These are phyloP conservation scores for Xanthia togata DNA, from an alignment of 2,888 invertebrate species.

Conservation along the genomic window DNA sequence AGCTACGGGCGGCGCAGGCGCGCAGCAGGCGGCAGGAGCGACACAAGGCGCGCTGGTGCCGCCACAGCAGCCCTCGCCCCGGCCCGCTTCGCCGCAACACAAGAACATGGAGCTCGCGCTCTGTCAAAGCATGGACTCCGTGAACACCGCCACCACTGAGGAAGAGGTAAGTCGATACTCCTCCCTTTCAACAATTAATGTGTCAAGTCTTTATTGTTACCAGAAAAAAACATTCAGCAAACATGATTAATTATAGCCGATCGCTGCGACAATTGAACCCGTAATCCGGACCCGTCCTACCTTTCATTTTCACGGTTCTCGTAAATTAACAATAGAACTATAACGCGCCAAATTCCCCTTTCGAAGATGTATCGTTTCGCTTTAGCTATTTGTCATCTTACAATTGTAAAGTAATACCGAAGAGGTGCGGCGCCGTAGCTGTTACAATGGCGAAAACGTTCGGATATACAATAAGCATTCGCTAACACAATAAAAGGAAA, in stretches of 20 bases:
- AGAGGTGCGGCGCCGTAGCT: slow-evolving; percentile 76
- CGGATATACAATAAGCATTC: slow-evolving; percentile 86
- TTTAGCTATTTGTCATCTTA: slow-evolving; percentile 85
- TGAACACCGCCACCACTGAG: slow-evolving; percentile 98
- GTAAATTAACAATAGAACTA: slow-evolving; percentile 75
- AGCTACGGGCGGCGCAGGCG: slow-evolving; percentile 83
- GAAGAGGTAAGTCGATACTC: slow-evolving; percentile 96
- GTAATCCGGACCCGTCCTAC: slow-evolving; percentile 62
- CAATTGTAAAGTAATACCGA: slow-evolving; percentile 82
- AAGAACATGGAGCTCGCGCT: slow-evolving; percentile 93
- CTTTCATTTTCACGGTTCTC: slow-evolving; percentile 62
- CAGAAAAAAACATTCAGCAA: slow-evolving; percentile 23
- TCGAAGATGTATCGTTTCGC: slow-evolving; percentile 80
- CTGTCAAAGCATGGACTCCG: slow-evolving; percentile 99
- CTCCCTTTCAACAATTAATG: not conserved
- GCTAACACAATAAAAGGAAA: slow-evolving; percentile 87
- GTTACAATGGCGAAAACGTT: slow-evolving; percentile 84
- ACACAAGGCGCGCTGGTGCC: slow-evolving; percentile 86
- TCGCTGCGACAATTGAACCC: slow-evolving; percentile 55
- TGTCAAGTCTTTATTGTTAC: slow-evolving; percentile 2
- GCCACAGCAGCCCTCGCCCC: slow-evolving; percentile 87
- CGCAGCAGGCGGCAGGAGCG: slow-evolving; percentile 83
- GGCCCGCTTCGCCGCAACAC: slow-evolving; percentile 84
- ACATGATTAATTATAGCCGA: slow-evolving; percentile 53
- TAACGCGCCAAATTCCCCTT: slow-evolving; percentile 72